Percentiles rank a stretch among this genome's conserved stretches.
These are phyloP conservation scores for Brenthis ino DNA, from an alignment of 2,888 invertebrate species.

Conservation along the genomic window DNA sequence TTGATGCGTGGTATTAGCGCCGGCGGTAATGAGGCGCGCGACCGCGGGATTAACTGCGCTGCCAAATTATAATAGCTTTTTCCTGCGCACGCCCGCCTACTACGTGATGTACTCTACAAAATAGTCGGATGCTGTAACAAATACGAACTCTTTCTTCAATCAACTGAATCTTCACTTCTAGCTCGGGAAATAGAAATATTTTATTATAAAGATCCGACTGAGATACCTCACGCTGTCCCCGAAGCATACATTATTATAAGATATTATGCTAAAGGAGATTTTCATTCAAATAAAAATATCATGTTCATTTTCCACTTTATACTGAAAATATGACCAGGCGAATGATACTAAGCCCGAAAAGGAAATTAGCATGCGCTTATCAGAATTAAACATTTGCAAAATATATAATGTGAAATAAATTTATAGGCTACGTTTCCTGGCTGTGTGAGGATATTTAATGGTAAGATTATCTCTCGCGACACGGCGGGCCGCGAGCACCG, in stretches of 20 bases:
- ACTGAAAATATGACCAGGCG: conserved; percentile 4
- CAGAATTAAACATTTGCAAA: conserved; percentile 27
- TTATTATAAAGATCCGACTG: too few relatives aligned
- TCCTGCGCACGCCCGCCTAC: background rate
- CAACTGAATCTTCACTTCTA: too few relatives aligned
- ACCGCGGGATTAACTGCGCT: background rate
- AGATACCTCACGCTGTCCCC: too few relatives aligned
- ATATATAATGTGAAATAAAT: conserved; percentile 22
- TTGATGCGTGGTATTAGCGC: conserved; percentile 11
- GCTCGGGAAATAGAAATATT: too few relatives aligned
- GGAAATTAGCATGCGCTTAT: conserved; percentile 31
- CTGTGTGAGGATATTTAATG: conserved; percentile 20
- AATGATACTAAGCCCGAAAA: conserved; percentile 2
- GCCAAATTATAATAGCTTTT: conserved; percentile 4
- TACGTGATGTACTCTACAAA: background rate
- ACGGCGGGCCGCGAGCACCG: background rate
- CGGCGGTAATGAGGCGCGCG: conserved; percentile 2
- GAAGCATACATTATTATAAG: background rate
- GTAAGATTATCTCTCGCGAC: conserved; percentile 8
- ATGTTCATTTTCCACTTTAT: background rate
- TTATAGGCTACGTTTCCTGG: conserved; percentile 19
- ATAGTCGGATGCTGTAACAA: too few relatives aligned
- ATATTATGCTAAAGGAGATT: background rate
- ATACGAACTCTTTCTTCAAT: too few relatives aligned
- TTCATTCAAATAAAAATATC: conserved; percentile 1